Evolutionary conservation across 2,113 vertebrate species (phyloP), one percentile per base, ranked within the genome.

Genomic region (Anarhynchus alexandrinus): DNA sequence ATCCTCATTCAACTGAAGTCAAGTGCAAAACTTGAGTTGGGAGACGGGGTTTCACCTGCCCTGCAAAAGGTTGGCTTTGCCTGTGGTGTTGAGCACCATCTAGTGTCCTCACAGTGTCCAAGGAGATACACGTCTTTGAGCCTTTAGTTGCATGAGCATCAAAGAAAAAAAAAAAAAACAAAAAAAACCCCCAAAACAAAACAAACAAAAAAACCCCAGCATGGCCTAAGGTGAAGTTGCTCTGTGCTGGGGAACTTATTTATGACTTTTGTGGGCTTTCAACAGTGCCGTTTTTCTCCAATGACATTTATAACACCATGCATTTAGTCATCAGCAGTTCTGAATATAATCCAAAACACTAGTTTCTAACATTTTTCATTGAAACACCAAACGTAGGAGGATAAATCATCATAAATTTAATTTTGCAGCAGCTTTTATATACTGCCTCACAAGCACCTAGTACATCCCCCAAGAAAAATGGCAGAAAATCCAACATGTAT

Each of bases 81-180:
- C 65, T 38, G 51, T 70, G 76, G 88, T 80, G 27, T 92, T 13
- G 55, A 84, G 90, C 95, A 70, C 97, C 97, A 95, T 18, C 97
- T 97, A 25, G 96, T 94, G 97, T 54, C 71, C 54, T 47, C 43
- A 32, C 20, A 27, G 55, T 20, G 30, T 65, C 45, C 36, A 54
- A 38, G 25, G 51, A 45, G 14, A n/a, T 8, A 27, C 11, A 13
- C 19, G 52, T 51, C 30, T 69, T n/a, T 4, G 36, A 34, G 42
- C 6, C 23, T 36, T 38, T 8, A 23, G n/a, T 9, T 69, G 29
- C 92, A 43, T 3, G 18, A 52, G 6, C 20, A 59, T 12, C 29
- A 45, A 55, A 82, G 5, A 0, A 21, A 20, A 2, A 4, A 30
- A 36, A 34, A 26, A 18, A 42, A 10, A 14, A 22, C 40, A 59